A percentile compares a stretch with the other conserved stretches of the same genome.
phyloP scores from a whole-genome alignment of 2,113 vertebrate species.

The Andinoacara biseriatus region DNA sequence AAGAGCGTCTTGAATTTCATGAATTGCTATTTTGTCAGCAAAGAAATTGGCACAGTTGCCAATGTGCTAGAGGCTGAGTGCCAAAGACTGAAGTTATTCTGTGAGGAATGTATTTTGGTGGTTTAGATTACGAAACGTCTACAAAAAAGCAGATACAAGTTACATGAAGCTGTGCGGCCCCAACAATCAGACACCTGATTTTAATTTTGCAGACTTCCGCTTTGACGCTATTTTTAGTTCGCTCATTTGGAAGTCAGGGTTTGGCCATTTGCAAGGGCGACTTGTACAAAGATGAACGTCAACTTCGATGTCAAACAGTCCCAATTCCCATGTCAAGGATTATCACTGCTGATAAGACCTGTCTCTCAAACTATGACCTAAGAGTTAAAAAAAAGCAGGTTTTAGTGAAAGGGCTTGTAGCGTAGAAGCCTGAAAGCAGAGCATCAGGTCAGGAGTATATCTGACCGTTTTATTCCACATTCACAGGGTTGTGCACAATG shows the following conservation, averaged over 20 bases:
- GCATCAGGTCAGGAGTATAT: accelerated
- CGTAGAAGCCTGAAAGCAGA: background rate
- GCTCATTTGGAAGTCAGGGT: too few species aligned
- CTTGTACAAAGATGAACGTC: background rate
- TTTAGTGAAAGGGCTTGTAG: background rate
- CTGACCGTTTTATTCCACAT: background rate
- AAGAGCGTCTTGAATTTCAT: background rate
- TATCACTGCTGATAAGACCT: background rate
- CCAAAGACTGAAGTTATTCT: background rate
- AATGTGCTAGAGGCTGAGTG: background rate
- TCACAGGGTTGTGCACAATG: background rate
- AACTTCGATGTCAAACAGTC: background rate
- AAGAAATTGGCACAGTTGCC: background rate
- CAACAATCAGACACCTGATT: background rate
- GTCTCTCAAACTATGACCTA: background rate
- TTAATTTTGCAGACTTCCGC: background rate
- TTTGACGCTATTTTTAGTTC: background rate
- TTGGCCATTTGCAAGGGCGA: too few species aligned
- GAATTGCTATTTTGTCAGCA: background rate
- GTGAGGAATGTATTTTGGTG: background rate
- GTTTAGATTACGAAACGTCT: background rate
- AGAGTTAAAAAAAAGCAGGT: background rate
- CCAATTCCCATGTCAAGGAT: background rate
- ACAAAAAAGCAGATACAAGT: background rate
- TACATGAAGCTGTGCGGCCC: too few species aligned